A percentile compares a stretch with the other conserved stretches of the same genome.
These are phyloP conservation scores for Beris morrisii DNA, from an alignment of 2,888 invertebrate genomes.

Conservation along the genomic window DNA sequence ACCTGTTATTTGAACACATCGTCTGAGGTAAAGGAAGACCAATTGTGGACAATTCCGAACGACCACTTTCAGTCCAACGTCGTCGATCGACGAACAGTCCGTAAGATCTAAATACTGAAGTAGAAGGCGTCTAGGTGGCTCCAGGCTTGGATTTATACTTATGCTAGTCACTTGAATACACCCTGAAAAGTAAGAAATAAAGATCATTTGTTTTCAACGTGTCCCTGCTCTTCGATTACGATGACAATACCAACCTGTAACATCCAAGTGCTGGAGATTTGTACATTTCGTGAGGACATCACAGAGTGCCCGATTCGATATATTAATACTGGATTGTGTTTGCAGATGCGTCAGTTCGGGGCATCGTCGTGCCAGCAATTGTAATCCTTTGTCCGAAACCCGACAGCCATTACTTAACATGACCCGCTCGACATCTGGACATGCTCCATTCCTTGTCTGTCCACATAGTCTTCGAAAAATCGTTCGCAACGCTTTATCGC, in stretches of 20 bases:
- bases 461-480: slow-evolving; percentile 67
- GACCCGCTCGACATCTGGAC: slow-evolving; percentile 68
- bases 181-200: slow-evolving; percentile 56
- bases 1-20: slow-evolving; percentile 88
- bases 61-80: slow-evolving; percentile 79
- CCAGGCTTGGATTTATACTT: slow-evolving; percentile 67
- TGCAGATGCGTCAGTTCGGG: slow-evolving; percentile 81
- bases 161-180: slow-evolving; percentile 81
- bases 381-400: slow-evolving; percentile 77
- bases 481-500: slow-evolving; percentile 67
- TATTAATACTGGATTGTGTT: slow-evolving; percentile 71
- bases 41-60: slow-evolving; percentile 86
- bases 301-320: slow-evolving; percentile 76
- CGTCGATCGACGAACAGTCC: slow-evolving; percentile 83
- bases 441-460: slow-evolving; percentile 67
- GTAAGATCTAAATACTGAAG: slow-evolving; percentile 89
- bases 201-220: neutral
- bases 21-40: slow-evolving; percentile 81
- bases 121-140: slow-evolving; percentile 68
- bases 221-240: no score
- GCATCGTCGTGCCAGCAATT: slow-evolving; percentile 75
- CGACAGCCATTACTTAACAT: slow-evolving; percentile 69
- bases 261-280: slow-evolving; percentile 81
- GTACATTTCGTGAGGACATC: slow-evolving; percentile 78
- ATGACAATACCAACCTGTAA: slow-evolving; percentile 65